A percentile compares a stretch with the other conserved stretches of the same genome.
Conservation (phyloP, 1,140 invertebrate genomes). For the Apocrypta bakeri region DNA sequence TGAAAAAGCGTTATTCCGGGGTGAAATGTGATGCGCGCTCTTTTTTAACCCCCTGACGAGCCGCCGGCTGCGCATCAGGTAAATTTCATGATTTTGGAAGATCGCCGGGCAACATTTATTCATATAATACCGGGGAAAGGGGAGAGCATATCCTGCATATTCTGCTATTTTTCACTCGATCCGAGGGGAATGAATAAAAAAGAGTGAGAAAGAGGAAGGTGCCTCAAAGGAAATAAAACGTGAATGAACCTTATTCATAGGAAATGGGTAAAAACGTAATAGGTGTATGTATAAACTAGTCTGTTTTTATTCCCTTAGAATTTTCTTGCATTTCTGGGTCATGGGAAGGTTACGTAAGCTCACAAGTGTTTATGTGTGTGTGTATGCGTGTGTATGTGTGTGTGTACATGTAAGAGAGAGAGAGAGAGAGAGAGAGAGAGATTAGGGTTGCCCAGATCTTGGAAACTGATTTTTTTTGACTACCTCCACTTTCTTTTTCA, state of each 20-base stretch:
- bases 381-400: too few relatives aligned
- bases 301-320: slow-evolving; percentile 71
- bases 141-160: slow-evolving; percentile 72
- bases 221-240: slow-evolving; percentile 47
- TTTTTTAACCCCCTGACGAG: slow-evolving; percentile 60
- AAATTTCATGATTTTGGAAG: slow-evolving; percentile 70
- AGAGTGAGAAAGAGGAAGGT: slow-evolving; percentile 56
- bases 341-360: slow-evolving; percentile 69
- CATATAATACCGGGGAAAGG: slow-evolving; percentile 54
- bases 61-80: slow-evolving; percentile 64
- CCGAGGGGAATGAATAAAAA: slow-evolving; percentile 59
- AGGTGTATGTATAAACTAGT: slow-evolving; percentile 18
- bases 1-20: slow-evolving; percentile 74
- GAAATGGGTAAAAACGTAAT: slow-evolving; percentile 66
- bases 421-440: slow-evolving; percentile 9
- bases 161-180: slow-evolving; percentile 65
- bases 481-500: slow-evolving; percentile 43
- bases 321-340: slow-evolving; percentile 69
- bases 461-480: slow-evolving; percentile 69
- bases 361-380: neutral
- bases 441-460: slow-evolving; percentile 66
- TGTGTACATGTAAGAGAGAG: neutral
- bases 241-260: slow-evolving; percentile 20
- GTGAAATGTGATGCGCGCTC: slow-evolving; percentile 69
- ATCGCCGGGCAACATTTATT: slow-evolving; percentile 47